Percentiles rank a stretch among this genome's conserved stretches.
Conservation (phyloP, 2,888 invertebrate genomes). For the Apamea epomidion region DNA sequence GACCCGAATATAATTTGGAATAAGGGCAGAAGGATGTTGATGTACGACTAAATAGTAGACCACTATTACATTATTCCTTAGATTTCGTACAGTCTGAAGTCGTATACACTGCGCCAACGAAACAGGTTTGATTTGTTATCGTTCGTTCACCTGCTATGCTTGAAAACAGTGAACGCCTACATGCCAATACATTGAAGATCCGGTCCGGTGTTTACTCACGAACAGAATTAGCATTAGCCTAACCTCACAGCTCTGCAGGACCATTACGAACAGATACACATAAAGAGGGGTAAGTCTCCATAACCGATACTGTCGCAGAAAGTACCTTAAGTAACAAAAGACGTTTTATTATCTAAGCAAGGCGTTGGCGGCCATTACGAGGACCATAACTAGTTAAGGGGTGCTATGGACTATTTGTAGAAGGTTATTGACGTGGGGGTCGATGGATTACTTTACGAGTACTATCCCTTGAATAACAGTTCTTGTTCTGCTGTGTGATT, state of each 20-base stretch:
- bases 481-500: constrained; percentile 16
- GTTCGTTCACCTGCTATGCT: constrained; percentile 26
- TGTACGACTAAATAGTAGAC: neutral
- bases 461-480: constrained; percentile 29
- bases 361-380: constrained; percentile 75
- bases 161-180: neutral
- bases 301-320: constrained; percentile 40
- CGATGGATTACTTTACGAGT: constrained; percentile 32
- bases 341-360: constrained; percentile 77
- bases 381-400: constrained; percentile 70
- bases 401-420: constrained; percentile 54
- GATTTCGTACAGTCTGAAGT: constrained; percentile 1
- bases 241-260: constrained; percentile 2
- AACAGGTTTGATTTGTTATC: constrained; percentile 46
- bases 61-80: neutral
- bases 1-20: neutral
- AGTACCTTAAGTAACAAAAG: constrained; percentile 58
- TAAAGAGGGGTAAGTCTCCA: constrained; percentile 21
- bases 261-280: constrained; percentile 34
- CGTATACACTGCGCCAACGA: neutral
- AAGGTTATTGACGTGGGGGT: constrained; percentile 62
- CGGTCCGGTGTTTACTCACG: neutral
- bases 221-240: neutral
- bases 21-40: neutral
- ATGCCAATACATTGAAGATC: neutral